These are phyloP conservation scores for Oconnorella tubifera DNA, from an alignment of 2,888 invertebrate genomes.

Conservation along the genomic window DNA sequence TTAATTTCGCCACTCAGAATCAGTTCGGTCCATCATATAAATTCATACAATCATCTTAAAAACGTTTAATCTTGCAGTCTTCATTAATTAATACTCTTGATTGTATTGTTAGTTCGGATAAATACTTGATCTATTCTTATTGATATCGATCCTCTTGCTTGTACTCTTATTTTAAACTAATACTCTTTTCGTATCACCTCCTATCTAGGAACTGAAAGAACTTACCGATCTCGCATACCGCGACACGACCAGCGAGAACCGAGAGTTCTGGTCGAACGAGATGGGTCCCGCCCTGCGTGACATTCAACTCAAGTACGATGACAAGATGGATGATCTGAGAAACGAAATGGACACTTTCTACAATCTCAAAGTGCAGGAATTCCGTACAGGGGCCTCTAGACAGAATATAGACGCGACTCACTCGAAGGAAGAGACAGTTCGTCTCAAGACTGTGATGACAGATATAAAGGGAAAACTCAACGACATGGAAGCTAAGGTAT, in stretches of 20 bases:
- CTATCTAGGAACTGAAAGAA: constrained; percentile 57
- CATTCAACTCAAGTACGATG: constrained; percentile 59
- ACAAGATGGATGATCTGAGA: constrained; percentile 55
- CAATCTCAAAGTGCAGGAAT: constrained; percentile 58
- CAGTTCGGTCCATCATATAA: too few species aligned
- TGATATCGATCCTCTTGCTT: too few species aligned
- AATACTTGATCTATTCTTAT: too few species aligned
- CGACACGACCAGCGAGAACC: constrained; percentile 60
- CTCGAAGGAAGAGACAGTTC: constrained; percentile 58
- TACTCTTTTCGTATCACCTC: too few species aligned
- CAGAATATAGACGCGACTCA: constrained; percentile 58
- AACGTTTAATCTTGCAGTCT: too few species aligned
- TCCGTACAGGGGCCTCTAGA: constrained; percentile 58
- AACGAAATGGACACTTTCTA: constrained; percentile 60
- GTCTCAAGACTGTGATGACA: constrained; percentile 55
- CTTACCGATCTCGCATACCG: constrained; percentile 58
- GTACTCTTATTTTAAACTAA: too few species aligned
- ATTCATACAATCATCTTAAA: too few species aligned
- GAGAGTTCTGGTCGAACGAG: constrained; percentile 61
- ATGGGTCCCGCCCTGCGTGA: constrained; percentile 58
- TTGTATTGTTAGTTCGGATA: too few species aligned
- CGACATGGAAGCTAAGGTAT: constrained; percentile 57
- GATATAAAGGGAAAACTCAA: constrained; percentile 58
- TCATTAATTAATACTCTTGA: too few species aligned
- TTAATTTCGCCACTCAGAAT: too few species aligned